Evolutionary conservation across 2,888 invertebrate species (phyloP), one percentile per base, ranked within the genome.

Genomic region (Protophormia terraenovae): DNA sequence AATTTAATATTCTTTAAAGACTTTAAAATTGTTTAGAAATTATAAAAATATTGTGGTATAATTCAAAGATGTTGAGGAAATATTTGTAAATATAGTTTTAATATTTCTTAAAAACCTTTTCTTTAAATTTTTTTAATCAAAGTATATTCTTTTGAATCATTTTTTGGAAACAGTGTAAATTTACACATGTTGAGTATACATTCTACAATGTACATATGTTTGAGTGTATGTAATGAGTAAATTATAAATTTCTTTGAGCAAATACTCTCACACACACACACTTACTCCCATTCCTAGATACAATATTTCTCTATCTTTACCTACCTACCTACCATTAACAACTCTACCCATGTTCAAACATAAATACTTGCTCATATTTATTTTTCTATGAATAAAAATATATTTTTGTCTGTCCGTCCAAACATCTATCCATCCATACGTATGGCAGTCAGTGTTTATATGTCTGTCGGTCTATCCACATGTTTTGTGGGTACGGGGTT

Each of bases 131-230:
- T n/a, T n/a, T n/a, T n/a, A n/a, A n/a, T n/a, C n/a, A n/a, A n/a
- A n/a, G n/a, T n/a, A n/a, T n/a, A 16, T 16, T 16, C 16, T 38
- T 38, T 0, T 10, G 1, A 16, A 16, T 45, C n/a, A 16, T 38
- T 38, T n/a, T 75, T 6, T 24, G 16, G 38, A 76, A 76, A 76
- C 35, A 24, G 75, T 76, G 76, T 76, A 53, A 38, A 1, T 47
- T 10, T 24, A 71, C 24, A 55, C 24, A 71, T 60, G 19, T 41
- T 58, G 55, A n/a, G n/a, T 32, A 32, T 19, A 60, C 8, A 10
- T 32, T 32, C n/a, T n/a, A n/a, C 14, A 19, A 19, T 60, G 14
- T 16, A 19, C 5, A 5, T 47, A 7, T 16, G 10, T n/a, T n/a
- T n/a, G 27, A 16, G 27, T 45, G 16, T 47, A 24, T 66, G 66